Base-by-base conservation (phyloP, 2,113 vertebrate genomes). In the Labeo rohita region DNA sequence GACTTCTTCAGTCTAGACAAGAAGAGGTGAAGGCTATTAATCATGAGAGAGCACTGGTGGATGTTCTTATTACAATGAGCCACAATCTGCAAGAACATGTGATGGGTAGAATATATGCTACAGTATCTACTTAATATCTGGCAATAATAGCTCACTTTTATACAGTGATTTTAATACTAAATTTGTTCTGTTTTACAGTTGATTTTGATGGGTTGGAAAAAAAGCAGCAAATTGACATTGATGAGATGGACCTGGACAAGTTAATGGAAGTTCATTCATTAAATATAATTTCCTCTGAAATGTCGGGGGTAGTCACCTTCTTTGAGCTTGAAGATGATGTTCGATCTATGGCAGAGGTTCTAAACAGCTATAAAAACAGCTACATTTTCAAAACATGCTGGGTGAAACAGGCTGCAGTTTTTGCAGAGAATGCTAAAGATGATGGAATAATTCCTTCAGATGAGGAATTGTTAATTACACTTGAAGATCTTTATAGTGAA, bases 351-450 rank as follows among this genome's bases (percentile, higher is more conserved):
- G 95, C 92, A 4, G 1, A 79, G 0, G 0, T 0, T 1, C 86
- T 96, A 0, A 80, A 94, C 85, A 43, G 0, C 0, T 93, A 95
- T 1, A 95, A 90, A 8, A 93, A 96, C 1, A 97, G 98, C 87
- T 87, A 93, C 73, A 49, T 97, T 87, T 96, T 99, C 88, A 92
- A 91, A 85, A 49, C 89, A 61, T 95, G 95, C 68, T 99, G 97
- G 98, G 89, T 94, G 10, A 88, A 92, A 12, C 84, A 88, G 2
- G 95, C 95, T 0, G 34, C 73, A 68, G 5, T 8, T 13, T 68
- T 68, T 36, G 65, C 56, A 85, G 0, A 10, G 0, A 59, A 54
- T 12, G 70, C 59, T 43, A 2, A 0, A 49, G 2, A 56, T 50
- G 18, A 88, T 0, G 0, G 0, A 15, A 8, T 36, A 39, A 6